phyloP scores from a whole-genome alignment of 1,140 invertebrate genomes.

The Bombus impatiens region DNA sequence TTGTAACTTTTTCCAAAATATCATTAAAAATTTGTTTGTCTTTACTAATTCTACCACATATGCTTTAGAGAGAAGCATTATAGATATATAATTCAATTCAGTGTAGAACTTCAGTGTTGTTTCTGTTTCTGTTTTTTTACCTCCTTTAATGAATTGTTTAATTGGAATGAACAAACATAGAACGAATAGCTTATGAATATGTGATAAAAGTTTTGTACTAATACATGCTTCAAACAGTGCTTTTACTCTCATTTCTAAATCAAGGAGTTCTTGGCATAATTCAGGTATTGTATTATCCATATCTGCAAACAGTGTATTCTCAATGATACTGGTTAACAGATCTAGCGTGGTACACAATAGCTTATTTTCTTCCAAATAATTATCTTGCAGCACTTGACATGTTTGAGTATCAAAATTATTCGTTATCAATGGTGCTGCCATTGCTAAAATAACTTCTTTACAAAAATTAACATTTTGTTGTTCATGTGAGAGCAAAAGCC shows the following conservation, averaged over 20 bases:
- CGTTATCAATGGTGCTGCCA: conserved; percentile 81
- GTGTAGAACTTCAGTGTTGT: conserved; percentile 69
- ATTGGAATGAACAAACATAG: conserved; percentile 75
- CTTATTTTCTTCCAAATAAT: conserved; percentile 82
- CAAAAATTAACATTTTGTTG: conserved; percentile 80
- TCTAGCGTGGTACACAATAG: conserved; percentile 82
- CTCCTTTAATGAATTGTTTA: conserved; percentile 69
- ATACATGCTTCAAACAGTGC: conserved; percentile 78
- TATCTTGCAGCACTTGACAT: conserved; percentile 77
- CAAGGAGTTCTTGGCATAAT: conserved; percentile 70
- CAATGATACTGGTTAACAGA: conserved; percentile 78
- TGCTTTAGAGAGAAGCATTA: conserved; percentile 75
- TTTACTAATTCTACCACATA: conserved; percentile 75
- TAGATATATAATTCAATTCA: conserved; percentile 72
- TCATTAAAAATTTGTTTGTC: conserved; percentile 74
- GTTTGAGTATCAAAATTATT: conserved; percentile 74
- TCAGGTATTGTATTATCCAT: conserved; percentile 75
- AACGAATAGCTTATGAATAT: conserved; percentile 75
- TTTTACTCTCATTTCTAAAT: conserved; percentile 75
- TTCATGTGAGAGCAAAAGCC: conserved; percentile 81
- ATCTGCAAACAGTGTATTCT: conserved; percentile 76
- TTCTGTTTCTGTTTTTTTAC: conserved; percentile 53
- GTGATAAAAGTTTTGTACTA: conserved; percentile 76
- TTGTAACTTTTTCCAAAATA: conserved; percentile 77
- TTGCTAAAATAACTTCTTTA: conserved; percentile 80